phyloP scores from a whole-genome alignment of 1,140 invertebrate species.

The Zaprionus tsacasi region DNA sequence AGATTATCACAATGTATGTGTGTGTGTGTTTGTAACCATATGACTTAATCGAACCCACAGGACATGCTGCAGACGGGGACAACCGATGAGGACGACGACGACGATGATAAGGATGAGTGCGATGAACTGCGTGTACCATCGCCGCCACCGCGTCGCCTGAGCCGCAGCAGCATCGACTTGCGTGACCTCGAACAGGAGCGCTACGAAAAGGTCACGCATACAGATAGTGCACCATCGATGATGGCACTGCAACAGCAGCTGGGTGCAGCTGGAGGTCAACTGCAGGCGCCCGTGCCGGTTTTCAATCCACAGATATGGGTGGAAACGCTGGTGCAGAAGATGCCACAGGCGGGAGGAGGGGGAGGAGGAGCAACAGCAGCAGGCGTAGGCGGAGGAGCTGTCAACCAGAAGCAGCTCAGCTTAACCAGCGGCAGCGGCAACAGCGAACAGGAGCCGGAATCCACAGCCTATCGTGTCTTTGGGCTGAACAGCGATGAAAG shows the following conservation, averaged over 20 bases:
- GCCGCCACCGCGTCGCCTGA: slow-evolving; percentile 80
- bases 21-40: neutral
- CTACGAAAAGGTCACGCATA: slow-evolving; percentile 83
- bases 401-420: slow-evolving; percentile 59
- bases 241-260: slow-evolving; percentile 73
- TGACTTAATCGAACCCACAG: slow-evolving; percentile 47
- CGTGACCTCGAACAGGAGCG: slow-evolving; percentile 83
- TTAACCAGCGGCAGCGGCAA: slow-evolving; percentile 69
- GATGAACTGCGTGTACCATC: slow-evolving; percentile 83
- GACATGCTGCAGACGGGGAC: slow-evolving; percentile 80
- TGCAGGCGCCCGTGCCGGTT: slow-evolving; percentile 62
- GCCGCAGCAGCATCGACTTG: slow-evolving; percentile 83
- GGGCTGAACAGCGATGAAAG: slow-evolving; percentile 77
- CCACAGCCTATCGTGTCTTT: slow-evolving; percentile 67
- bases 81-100: slow-evolving; percentile 55
- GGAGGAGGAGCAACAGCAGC: neutral
- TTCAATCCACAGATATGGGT: slow-evolving; percentile 74
- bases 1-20: slow-evolving; percentile 3
- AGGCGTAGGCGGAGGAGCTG: neutral
- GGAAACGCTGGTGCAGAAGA: slow-evolving; percentile 39
- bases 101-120: slow-evolving; percentile 82
- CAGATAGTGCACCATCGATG: slow-evolving; percentile 84
- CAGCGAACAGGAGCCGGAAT: slow-evolving; percentile 65
- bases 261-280: slow-evolving; percentile 33
- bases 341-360: neutral